A percentile compares a stretch with the other conserved stretches of the same genome.
phyloP scores from a whole-genome alignment of 2,888 invertebrate species.

The Cephus pygmeus region DNA sequence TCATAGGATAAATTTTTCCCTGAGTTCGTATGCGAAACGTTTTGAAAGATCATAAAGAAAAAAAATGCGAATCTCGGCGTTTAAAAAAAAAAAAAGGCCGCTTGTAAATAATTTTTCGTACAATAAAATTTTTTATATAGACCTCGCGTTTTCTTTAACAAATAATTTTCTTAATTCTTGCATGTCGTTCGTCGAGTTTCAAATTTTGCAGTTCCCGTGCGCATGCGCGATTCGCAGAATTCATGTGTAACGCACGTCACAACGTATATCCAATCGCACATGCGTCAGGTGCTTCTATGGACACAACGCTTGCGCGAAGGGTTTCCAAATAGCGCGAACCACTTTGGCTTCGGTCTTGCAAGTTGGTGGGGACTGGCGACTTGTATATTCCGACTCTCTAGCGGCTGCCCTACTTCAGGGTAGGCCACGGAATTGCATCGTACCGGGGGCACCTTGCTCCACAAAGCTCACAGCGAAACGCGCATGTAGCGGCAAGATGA shows the following conservation, averaged over 20 bases:
- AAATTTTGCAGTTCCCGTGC: not conserved
- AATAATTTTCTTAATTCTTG: not conserved
- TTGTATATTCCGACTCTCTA: conserved; percentile 2
- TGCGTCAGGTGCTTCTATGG: not conserved
- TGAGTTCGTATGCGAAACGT: not conserved
- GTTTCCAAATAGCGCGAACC: conserved; percentile 33
- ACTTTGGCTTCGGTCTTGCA: conserved; percentile 27
- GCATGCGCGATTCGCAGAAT: not conserved
- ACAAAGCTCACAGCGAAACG: not conserved
- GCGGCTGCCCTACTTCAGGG: conserved; percentile 30
- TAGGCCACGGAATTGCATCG: not conserved
- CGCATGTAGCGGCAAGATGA: not conserved
- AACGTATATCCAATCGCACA: not conserved
- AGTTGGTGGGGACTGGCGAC: conserved; percentile 14
- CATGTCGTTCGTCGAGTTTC: not conserved
- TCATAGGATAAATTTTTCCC: not conserved
- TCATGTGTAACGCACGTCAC: not conserved
- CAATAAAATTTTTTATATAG: not conserved
- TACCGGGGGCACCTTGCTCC: not conserved
- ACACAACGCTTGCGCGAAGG: not conserved
- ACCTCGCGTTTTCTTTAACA: not conserved
- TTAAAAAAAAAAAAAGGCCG: not conserved
- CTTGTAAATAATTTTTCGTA: not conserved
- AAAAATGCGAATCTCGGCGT: not conserved
- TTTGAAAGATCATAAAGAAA: not conserved